phyloP scores from a whole-genome alignment of 2,888 invertebrate genomes.

The Nomada ruficornis region DNA sequence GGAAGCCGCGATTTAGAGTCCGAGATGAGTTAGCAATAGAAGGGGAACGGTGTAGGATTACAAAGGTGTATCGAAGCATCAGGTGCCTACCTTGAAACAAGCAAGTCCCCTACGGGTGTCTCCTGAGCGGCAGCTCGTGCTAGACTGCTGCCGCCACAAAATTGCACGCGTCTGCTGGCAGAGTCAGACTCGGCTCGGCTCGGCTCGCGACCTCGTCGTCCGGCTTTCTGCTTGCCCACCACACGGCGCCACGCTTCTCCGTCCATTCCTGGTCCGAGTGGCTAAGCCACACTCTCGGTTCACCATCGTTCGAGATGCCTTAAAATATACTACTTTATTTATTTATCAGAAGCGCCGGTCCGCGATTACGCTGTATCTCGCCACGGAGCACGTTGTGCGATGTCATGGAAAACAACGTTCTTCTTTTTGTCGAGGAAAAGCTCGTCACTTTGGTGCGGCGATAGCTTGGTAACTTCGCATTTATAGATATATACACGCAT shows the following conservation, averaged over 20 bases:
- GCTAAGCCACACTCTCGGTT: slow-evolving; percentile 5
- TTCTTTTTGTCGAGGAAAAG: no score
- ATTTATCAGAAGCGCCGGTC: slow-evolving; percentile 25
- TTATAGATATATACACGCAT: slow-evolving; percentile 1
- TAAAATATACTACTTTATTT: slow-evolving; percentile 37
- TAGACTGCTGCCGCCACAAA: slow-evolving; percentile 79
- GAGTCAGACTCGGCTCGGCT: slow-evolving; percentile 27
- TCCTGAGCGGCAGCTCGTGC: slow-evolving; percentile 83
- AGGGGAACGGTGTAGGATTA: background rate
- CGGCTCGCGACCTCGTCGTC: slow-evolving; percentile 47
- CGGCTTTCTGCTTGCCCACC: slow-evolving; percentile 43
- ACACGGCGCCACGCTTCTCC: slow-evolving; percentile 36
- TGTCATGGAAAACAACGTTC: background rate
- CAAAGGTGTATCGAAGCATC: slow-evolving; percentile 8
- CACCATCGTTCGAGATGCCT: slow-evolving; percentile 7
- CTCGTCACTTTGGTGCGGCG: background rate
- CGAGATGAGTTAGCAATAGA: background rate
- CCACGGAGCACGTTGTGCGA: background rate
- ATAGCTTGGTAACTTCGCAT: background rate
- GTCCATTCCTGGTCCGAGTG: slow-evolving; percentile 35
- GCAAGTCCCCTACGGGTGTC: slow-evolving; percentile 80
- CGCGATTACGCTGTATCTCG: slow-evolving; percentile 24
- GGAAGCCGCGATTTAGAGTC: background rate
- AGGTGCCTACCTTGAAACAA: slow-evolving; percentile 75
- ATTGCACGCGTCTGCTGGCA: slow-evolving; percentile 73